Percentiles rank a stretch among this genome's conserved stretches.
Conservation (phyloP, 2,113 vertebrate species). For the Rhizomys pruinosus region DNA sequence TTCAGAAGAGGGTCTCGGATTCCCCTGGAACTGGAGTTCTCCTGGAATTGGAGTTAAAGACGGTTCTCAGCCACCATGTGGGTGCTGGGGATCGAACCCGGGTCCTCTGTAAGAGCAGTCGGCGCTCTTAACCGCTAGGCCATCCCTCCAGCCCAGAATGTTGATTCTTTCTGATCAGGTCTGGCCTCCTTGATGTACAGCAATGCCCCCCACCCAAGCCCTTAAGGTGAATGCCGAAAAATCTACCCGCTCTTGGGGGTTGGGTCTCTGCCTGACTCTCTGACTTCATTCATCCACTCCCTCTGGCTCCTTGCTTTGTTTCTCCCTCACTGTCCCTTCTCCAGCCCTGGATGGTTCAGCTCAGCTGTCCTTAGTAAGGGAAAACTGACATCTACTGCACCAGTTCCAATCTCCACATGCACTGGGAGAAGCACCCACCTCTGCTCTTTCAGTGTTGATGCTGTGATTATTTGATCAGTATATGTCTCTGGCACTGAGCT, state of each 20-base stretch:
- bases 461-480: slow-evolving; percentile 5
- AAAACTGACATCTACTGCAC: not conserved
- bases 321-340: not conserved
- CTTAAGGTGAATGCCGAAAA: not conserved
- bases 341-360: not conserved
- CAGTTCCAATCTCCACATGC: not conserved
- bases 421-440: not conserved
- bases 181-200: not conserved
- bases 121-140: no score
- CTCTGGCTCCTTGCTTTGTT: not conserved
- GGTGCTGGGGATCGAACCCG: no score
- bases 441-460: not conserved
- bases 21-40: no score
- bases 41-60: no score
- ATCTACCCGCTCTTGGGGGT: not conserved
- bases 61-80: no score
- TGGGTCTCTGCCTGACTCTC: not conserved
- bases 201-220: not conserved
- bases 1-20: no score
- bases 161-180: slow-evolving; percentile 26
- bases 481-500: not conserved
- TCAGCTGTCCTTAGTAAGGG: not conserved
- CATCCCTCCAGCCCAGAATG: no score
- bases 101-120: no score
- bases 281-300: not conserved